phyloP scores from a whole-genome alignment of 2,797 vertebrate genomes.

The Lepus townsendii region DNA sequence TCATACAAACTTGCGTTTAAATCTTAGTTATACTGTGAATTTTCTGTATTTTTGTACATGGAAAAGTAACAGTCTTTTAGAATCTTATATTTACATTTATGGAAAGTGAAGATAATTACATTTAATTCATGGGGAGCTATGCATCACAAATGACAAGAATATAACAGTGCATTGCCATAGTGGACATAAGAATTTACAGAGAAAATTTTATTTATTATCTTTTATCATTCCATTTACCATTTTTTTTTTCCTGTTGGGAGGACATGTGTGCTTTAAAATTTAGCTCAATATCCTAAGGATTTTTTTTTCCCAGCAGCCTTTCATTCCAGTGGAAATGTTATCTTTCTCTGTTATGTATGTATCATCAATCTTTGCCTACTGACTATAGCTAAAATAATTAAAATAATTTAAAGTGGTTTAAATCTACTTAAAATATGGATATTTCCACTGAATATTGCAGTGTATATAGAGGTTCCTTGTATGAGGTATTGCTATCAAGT shows the following conservation, averaged over 20 bases:
- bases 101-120: constrained; percentile 44
- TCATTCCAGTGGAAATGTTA: not conserved
- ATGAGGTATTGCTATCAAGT: not conserved
- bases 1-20: not conserved
- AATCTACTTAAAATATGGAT: constrained; percentile 31
- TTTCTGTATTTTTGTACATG: constrained; percentile 6
- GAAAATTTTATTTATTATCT: constrained; percentile 4
- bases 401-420: constrained; percentile 23
- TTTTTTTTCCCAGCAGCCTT: not conserved
- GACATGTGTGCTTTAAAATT: constrained; percentile 32
- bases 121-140: not conserved
- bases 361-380: not conserved
- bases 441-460: constrained; percentile 21
- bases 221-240: not conserved
- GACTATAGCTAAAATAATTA: not conserved
- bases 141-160: not conserved
- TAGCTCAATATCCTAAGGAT: not conserved
- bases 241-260: not conserved
- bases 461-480: constrained; percentile 27
- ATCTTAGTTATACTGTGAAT: not conserved
- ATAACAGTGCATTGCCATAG: not conserved
- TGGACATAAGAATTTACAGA: constrained; percentile 10
- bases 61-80: not conserved
- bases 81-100: not conserved
- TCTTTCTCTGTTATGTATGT: not conserved